Conservation (phyloP, 1,140 invertebrate species). For the Hylaeus anthracinus region DNA sequence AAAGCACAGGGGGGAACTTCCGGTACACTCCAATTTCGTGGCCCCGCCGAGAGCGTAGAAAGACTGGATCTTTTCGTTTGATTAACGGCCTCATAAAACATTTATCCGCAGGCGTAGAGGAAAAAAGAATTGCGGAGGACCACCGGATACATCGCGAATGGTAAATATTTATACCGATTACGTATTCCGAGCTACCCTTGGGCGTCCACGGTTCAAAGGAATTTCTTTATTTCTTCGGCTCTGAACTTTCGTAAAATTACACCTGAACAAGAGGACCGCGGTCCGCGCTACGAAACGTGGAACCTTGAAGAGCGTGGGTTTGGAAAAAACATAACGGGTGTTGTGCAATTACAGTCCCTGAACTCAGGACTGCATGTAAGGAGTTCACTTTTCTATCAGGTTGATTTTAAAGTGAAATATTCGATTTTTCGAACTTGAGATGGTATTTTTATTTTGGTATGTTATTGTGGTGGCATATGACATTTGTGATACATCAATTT, state of each 20-base stretch:
- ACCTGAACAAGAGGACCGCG: neutral
- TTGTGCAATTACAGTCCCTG: no score
- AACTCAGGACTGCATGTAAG: no score
- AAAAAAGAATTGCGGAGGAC: neutral
- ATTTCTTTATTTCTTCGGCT: conserved; percentile 36
- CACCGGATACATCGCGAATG: conserved; percentile 4
- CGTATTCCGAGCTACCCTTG: conserved; percentile 25
- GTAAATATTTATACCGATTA: conserved; percentile 47
- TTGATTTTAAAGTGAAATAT: no score
- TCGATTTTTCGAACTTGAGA: no score
- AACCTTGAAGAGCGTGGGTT: no score
- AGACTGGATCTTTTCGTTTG: conserved; percentile 2
- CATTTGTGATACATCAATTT: no score
- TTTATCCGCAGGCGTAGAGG: conserved; percentile 18
- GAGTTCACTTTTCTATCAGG: no score
- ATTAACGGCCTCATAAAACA: conserved; percentile 46
- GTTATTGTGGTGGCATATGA: no score
- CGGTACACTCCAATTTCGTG: neutral
- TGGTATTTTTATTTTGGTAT: no score
- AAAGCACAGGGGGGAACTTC: neutral
- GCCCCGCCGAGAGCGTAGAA: no score
- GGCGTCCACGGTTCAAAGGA: conserved; percentile 33
- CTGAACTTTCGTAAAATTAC: conserved; percentile 26
- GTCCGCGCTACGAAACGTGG: neutral
- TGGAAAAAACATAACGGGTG: no score